Evolutionary conservation across 2,113 vertebrate genomes (phyloP), one percentile per base, ranked within the genome.

Genomic region (Arvicanthis niloticus): DNA sequence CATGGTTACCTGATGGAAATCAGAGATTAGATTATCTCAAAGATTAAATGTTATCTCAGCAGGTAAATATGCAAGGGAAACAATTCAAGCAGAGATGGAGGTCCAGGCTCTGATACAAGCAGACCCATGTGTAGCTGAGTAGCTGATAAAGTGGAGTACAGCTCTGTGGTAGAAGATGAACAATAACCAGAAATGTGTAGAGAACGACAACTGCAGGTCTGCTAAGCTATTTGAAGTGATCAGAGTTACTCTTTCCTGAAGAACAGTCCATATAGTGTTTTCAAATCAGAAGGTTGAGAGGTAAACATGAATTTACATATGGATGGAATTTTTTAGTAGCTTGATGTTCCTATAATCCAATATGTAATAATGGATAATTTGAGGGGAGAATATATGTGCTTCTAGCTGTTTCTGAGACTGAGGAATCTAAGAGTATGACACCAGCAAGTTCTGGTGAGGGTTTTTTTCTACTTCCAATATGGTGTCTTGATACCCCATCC

Each of bases 221-320:
- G 7, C 0, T 7, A 58, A 37, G 31, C 3, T 5, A 2, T 9
- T 26, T 24, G 0, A 21, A 21, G 0, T 62, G 3, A 5, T 76
- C 45, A 68, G 48, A 60, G 3, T 45, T n/a, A 0, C 22, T 78
- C 10, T 75, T 34, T 13, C n/a, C 5, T 51, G 58, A 70, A 15
- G 7, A 0, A 0, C 19, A 51, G 17, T 15, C 11, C 24, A 7
- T 21, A 7, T 9, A 65, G 24, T 82, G 9, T 40, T 76, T 72
- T 62, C 75, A 56, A 85, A 72, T 87, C 77, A 8, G 16, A 62
- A n/a, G 53, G 60, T 58, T 95, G 70, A 37, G 37, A 53, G 31
- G 82, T 16, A 90, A 24, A 45, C 40, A 7, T 1, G 31, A 70
- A 84, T 76, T 78, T 77, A 51, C 7, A 24, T 89, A 53, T 82